Base-by-base conservation (phyloP, 2,113 vertebrate genomes). In the Centropus bengalensis region DNA sequence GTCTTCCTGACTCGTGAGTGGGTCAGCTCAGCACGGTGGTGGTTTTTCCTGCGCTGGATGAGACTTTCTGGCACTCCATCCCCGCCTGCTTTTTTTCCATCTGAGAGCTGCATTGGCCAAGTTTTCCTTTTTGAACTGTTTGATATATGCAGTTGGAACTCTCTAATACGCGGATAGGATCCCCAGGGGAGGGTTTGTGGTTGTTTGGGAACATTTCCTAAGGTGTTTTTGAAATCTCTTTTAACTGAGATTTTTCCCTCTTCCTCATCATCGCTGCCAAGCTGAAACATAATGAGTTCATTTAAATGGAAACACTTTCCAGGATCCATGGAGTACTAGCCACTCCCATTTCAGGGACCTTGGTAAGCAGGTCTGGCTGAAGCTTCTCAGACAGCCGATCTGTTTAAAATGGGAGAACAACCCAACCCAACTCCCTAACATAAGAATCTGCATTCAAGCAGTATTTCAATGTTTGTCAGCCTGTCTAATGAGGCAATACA, bases 211-310 rank as follows among this genome's bases (percentile, higher is more conserved):
- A 95, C 68, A 47, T 91, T 93, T 94, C 82, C 85, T 86, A 93
- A 94, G 94, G 95, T 95, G 91, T 88, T 94, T 91, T 80, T 94
- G 93, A 91, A 88, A 86, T 88, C 68, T 88, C 82, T 95, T 94
- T 94, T 75, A 91, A 90, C 82, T 82, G 8, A 77, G 56, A 89
- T 70, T 88, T 83, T 30, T 42, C 19, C n/a, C 47, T 80, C 63
- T 89, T 76, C 63, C 42, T 36, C 7, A 5, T 76, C 45, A 2
- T 0, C 55, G 59, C 82, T 93, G 89, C 79, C 91, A 91, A 94
- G 71, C 47, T 88, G 59, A 76, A 96, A 94, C 79, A 88, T 36
- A 75, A 59, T 42, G 68, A 94, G 75, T 40, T 91, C 85, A 68
- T 95, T 91, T 93, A 78, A 69, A 88, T 28, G 44, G 75, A 67